Base-by-base conservation (phyloP, 2,888 invertebrate genomes). In the Icerya purchasi region DNA sequence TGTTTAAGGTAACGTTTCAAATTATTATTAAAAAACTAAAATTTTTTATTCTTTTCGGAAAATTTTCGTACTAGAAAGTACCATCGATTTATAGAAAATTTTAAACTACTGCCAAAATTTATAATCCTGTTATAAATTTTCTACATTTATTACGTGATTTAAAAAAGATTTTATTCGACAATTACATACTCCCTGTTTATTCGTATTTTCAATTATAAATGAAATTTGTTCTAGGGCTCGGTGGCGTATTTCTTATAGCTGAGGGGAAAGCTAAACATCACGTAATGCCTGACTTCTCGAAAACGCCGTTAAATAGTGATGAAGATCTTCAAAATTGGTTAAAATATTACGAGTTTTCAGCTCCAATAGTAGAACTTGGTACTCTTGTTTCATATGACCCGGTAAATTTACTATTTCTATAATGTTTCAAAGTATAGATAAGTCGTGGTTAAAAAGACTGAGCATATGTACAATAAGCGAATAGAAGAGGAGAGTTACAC, bases 221-320 rank as follows among this genome's bases (percentile, higher is more conserved):
- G 65, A n/a, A n/a, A n/a, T n/a, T n/a, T n/a, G n/a, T n/a, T n/a
- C 56, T 68, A 83, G 90, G 87, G 59, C 70, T 97, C 61, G 96
- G 94, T 61, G 97, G 97, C 59, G 78, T 83, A 52, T 96, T 97
- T 73, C 68, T 91, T 57, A 72, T 97, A 57, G 83, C 82, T 66
- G 77, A 79, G 64, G 96, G 96, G 1, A 80, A 80, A 69, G 89
- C 82, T 1, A 85, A 86, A 70, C 83, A 89, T 70, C 97, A 98
- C 74, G 84, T 98, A 64, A 97, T 98, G 97, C 86, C 89, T 50
- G 90, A 92, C 70, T 97, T 96, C 74, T 86, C 90, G 0, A 69
- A 74, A 61, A 75, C 74, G 1, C 85, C 90, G 21, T 72, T 97
- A 58, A 75, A 76, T 58, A 78, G 77, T 14, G 83, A 87, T 66